A percentile compares a stretch with the other conserved stretches of the same genome.
Evolutionary conservation across 2,888 invertebrate species (phyloP).

Genomic region (Acleris literana): DNA sequence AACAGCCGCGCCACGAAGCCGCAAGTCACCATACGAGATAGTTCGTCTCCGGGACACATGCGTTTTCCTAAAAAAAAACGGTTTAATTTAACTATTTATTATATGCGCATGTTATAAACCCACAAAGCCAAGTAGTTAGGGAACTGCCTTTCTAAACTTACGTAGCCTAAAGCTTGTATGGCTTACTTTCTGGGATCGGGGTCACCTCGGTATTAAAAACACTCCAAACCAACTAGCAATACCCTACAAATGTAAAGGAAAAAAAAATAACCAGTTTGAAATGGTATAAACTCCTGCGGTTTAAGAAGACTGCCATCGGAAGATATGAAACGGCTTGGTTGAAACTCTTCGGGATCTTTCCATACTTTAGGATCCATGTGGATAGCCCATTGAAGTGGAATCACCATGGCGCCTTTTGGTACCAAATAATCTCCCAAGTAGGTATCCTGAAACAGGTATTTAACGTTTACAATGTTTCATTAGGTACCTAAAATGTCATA

Average conservation of each 20-base stretch:
- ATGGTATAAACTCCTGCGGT: conserved; percentile 90
- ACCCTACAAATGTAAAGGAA: background rate
- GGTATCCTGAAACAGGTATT: conserved; percentile 71
- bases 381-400: conserved; percentile 92
- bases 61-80: conserved; percentile 86
- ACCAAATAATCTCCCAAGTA: conserved; percentile 85
- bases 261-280: conserved; percentile 88
- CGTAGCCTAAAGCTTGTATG: too few relatives aligned
- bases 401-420: conserved; percentile 88
- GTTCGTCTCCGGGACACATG: conserved; percentile 93
- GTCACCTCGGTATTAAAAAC: too few relatives aligned
- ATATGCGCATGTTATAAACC: too few relatives aligned
- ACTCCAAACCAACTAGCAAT: background rate
- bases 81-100: too few relatives aligned
- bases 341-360: conserved; percentile 86
- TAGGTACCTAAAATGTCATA: too few relatives aligned
- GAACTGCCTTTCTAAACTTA: too few relatives aligned
- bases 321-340: conserved; percentile 87
- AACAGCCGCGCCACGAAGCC: conserved; percentile 87
- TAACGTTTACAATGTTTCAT: too few relatives aligned
- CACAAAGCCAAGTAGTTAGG: too few relatives aligned
- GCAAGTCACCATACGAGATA: conserved; percentile 89
- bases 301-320: conserved; percentile 85
- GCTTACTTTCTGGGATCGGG: too few relatives aligned
- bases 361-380: conserved; percentile 88